Base-by-base conservation (phyloP, 1,140 invertebrate genomes). In the Lucilia cuprina region DNA sequence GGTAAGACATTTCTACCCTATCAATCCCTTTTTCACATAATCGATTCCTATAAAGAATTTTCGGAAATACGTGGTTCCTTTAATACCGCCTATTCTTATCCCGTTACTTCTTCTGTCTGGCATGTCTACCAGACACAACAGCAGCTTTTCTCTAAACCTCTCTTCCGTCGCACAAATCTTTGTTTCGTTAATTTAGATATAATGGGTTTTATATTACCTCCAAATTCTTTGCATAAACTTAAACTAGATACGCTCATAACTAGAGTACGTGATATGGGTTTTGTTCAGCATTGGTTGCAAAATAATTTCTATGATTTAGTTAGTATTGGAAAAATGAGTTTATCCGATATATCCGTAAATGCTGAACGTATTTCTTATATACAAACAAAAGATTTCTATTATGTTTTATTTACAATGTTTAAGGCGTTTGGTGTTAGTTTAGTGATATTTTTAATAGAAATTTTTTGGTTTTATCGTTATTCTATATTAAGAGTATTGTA, bases 291-390 rank as follows among this genome's bases (percentile, higher is more conserved):
- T 19, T 82, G 82, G 82, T 13, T 82, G 9, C 1, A 82, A 10
- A 82, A 82, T 65, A 65, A 10, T 19, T 82, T 82, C n/a, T 70
- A 82, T 35, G 82, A 65, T 65, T 65, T 82, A 30, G 82, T 82
- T 10, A 65, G n/a, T 35, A 35, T 82, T 65, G 82, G 82, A 0
- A 60, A 34, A 70, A 30, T 82, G 10, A 80, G 21, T 80, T 80
- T 80, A 0, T 19, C 10, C 4, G 77, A 80, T 50, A 21, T 49
- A 21, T 80, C 77, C 2, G 12, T 10, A 2, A 21, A 19, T 3
- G 5, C 41, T 5, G 41, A 19, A 2, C n/a, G 2, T 21, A 49
- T 13, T 10, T 80, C 77, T 0, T 49, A 80, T 21, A 80, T 80
- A 12, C 47, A 50, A 50, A 25, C 34, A 3, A 30, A 50, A 25